Evolutionary conservation across 2,888 invertebrate species (phyloP), one percentile per base, ranked within the genome.

Genomic region (Trachelus iudaicus): DNA sequence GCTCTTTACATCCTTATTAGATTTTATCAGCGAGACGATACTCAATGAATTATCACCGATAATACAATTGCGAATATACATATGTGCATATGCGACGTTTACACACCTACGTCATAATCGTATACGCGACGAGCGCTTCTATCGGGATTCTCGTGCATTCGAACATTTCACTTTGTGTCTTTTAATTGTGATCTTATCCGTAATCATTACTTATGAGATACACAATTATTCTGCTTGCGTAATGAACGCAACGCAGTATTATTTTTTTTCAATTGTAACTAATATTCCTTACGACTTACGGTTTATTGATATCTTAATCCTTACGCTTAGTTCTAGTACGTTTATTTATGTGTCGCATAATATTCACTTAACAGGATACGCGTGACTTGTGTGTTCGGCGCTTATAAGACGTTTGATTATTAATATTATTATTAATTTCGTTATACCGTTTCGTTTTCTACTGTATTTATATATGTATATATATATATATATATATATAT

Each of bases 141-240:
- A 71, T 75, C 35, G 79, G 37, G 77, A 74, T 71, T 71, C 73
- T 78, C 71, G 76, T 77, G 79, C 80, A 76, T 78, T 83, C 81
- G 79, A 82, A 80, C 80, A 83, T 85, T 86, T 88, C 86, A 86
- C 86, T 86, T 86, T 86, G 81, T 82, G 86, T 85, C 84, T 85
- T 85, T 84, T 56, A 56, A 56, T 56, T 56, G 23, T 23, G 56
- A 56, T 56, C 56, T 56, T 23, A 23, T 56, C 0, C 23, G 56
- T 56, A 56, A 56, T 56, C 15, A 56, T 56, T 6, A 23, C 56
- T 23, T 56, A 56, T 6, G 23, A 56, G 56, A 56, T 56, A 56
- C 23, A 56, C 23, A 23, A 23, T 56, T 56, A 23, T 56, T 56
- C 56, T 56, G 56, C 9, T 9, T 56, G 56, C 23, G 56, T 23